Evolutionary conservation across 2,888 invertebrate species (phyloP).

Genomic region (Ecdyonurus torrentis): DNA sequence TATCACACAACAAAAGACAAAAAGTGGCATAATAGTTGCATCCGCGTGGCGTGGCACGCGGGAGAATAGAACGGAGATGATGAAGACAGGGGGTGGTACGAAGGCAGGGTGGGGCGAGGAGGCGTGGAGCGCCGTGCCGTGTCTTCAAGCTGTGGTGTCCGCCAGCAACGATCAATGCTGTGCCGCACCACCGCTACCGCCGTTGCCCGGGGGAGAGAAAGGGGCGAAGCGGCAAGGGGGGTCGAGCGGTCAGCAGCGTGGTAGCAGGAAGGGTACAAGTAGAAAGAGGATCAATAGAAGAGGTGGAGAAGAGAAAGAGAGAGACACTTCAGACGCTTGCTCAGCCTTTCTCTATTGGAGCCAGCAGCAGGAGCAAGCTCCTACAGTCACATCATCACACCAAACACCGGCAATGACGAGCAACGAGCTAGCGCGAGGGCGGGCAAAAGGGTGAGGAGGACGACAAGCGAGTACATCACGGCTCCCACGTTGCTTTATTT

Average conservation of each 20-base stretch:
- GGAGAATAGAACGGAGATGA: neutral
- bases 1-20: too few species aligned
- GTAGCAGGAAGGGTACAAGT: conserved; percentile 8
- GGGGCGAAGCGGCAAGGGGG: neutral
- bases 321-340: neutral
- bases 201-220: conserved; percentile 3
- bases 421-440: too few species aligned
- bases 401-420: neutral
- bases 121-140: neutral
- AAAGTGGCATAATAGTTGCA: too few species aligned
- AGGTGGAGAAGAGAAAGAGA: neutral
- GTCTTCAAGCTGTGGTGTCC: neutral
- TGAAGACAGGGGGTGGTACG: neutral
- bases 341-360: neutral
- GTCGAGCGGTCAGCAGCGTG: conserved; percentile 3
- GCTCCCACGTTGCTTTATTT: neutral
- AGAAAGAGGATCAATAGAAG: conserved; percentile 1
- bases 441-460: neutral
- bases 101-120: neutral
- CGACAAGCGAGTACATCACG: neutral
- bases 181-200: neutral
- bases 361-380: too few species aligned
- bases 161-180: neutral
- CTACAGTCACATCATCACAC: neutral
- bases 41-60: neutral